A percentile compares a stretch with the other conserved stretches of the same genome.
These are phyloP conservation scores for Ceraclea dissimilis DNA, from an alignment of 2,888 invertebrate species.

Conservation along the genomic window DNA sequence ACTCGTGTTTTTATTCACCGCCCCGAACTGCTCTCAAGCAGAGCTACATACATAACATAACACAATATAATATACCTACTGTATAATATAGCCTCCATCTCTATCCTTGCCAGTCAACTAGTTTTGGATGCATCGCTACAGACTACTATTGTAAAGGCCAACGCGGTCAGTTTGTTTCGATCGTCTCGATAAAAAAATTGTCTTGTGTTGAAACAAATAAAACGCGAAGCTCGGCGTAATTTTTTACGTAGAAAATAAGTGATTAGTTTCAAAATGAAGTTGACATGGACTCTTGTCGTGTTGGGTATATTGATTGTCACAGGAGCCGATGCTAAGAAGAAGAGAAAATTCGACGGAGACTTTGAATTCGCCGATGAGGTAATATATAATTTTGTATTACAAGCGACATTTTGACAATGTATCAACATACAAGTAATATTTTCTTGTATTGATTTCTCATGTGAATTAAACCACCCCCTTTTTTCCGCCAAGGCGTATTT, in stretches of 20 bases:
- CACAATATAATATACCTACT: neutral
- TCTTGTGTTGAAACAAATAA: conserved; percentile 3
- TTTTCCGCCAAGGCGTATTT: conserved; percentile 11
- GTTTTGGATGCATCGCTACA: conserved; percentile 16
- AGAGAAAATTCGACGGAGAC: conserved; percentile 69
- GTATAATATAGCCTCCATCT: conserved; percentile 2
- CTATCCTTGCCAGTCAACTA: conserved; percentile 1
- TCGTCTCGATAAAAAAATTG: conserved; percentile 10
- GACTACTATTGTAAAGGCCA: conserved; percentile 6
- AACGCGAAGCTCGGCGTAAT: conserved; percentile 5
- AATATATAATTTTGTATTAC: conserved; percentile 25
- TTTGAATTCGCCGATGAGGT: conserved; percentile 76
- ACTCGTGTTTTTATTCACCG: neutral
- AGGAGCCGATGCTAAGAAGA: conserved; percentile 45
- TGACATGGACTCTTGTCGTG: conserved; percentile 40
- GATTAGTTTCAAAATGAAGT: conserved; percentile 33
- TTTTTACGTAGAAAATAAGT: neutral
- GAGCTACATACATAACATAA: neutral
- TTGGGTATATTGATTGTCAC: conserved; percentile 35
- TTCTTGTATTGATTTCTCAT: conserved; percentile 15
- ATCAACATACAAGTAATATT: neutral
- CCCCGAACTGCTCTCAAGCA: neutral
- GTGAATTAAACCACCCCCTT: conserved; percentile 16
- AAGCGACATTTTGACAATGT: conserved; percentile 2
- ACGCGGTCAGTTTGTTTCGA: conserved; percentile 17